These are phyloP conservation scores for Arge pagana DNA, from an alignment of 2,888 invertebrate genomes.

Conservation along the genomic window DNA sequence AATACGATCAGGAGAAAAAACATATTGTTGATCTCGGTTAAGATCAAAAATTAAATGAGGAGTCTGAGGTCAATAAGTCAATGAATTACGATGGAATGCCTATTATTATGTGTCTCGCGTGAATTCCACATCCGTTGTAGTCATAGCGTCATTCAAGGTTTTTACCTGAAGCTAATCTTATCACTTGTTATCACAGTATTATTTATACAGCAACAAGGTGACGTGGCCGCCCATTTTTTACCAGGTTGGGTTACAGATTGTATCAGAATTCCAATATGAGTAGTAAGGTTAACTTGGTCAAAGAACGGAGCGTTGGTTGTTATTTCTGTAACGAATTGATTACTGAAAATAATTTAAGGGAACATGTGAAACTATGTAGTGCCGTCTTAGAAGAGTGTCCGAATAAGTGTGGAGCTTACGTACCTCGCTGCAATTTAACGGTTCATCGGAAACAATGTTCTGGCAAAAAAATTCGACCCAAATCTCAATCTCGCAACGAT, in stretches of 20 bases:
- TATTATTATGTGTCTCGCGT: too few relatives aligned
- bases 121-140: too few relatives aligned
- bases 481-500: slow-evolving; percentile 26
- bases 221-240: neutral
- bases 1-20: too few relatives aligned
- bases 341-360: slow-evolving; percentile 50
- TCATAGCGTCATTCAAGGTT: too few relatives aligned
- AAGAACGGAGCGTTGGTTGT: slow-evolving; percentile 41
- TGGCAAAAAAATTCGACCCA: slow-evolving; percentile 34
- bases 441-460: slow-evolving; percentile 60
- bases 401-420: slow-evolving; percentile 71
- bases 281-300: slow-evolving; percentile 28
- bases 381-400: slow-evolving; percentile 75
- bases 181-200: slow-evolving; percentile 24
- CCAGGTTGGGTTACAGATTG: neutral
- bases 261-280: slow-evolving; percentile 33
- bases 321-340: slow-evolving; percentile 51
- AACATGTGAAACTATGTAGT: slow-evolving; percentile 72
- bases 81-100: too few relatives aligned
- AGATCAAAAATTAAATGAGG: too few relatives aligned
- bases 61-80: too few relatives aligned
- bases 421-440: slow-evolving; percentile 67
- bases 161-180: slow-evolving; percentile 37
- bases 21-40: too few relatives aligned
- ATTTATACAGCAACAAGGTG: neutral